Conservation (phyloP, 2,888 invertebrate genomes). For the Scaptomyza tumidula region DNA sequence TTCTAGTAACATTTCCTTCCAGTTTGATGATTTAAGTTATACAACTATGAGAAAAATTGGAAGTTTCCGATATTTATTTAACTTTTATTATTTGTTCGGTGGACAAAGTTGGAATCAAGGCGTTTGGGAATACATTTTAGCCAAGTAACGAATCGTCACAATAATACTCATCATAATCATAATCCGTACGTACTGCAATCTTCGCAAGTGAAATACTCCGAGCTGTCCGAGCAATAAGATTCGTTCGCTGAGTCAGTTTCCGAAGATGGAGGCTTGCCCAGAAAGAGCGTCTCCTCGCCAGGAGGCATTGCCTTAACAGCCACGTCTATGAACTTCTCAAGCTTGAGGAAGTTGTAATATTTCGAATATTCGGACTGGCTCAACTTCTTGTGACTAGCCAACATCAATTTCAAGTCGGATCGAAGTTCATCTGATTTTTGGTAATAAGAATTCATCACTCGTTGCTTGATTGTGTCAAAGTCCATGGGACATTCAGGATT, state of each 20-base stretch:
- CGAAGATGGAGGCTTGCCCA: neutral
- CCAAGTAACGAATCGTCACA: too few species aligned
- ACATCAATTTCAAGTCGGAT: slow-evolving; percentile 25
- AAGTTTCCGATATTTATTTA: too few species aligned
- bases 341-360: slow-evolving; percentile 35
- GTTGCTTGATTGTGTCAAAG: slow-evolving; percentile 41
- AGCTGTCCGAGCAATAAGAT: neutral
- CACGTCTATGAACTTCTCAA: slow-evolving; percentile 9
- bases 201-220: neutral
- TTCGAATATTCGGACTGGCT: slow-evolving; percentile 6
- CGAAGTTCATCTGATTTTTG: slow-evolving; percentile 17
- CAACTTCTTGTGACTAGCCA: slow-evolving; percentile 26
- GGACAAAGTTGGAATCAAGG: too few species aligned
- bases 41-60: too few species aligned
- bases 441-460: slow-evolving; percentile 44
- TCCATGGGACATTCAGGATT: slow-evolving; percentile 43
- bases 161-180: too few species aligned
- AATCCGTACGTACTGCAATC: too few species aligned
- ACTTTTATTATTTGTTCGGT: too few species aligned
- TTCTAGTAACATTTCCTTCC: too few species aligned
- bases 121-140: too few species aligned
- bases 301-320: neutral
- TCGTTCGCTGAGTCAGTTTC: neutral
- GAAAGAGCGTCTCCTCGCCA: neutral
- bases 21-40: too few species aligned